Evolutionary conservation across 2,888 invertebrate species (phyloP).

Genomic region (Trimorus sp.): DNA sequence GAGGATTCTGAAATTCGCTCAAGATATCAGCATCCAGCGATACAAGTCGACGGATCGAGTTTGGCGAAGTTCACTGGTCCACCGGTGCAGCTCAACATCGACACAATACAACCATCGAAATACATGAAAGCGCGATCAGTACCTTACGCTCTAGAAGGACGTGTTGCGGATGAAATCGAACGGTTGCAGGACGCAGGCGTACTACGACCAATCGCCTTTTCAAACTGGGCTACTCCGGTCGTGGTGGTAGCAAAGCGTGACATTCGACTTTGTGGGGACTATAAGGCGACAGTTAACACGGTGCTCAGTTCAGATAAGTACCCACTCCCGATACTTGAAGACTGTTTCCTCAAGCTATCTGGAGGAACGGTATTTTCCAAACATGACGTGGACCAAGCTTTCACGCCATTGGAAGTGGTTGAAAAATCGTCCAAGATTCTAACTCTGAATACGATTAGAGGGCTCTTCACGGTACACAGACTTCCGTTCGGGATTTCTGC

Average conservation of each 20-base stretch:
- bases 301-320: background rate
- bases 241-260: background rate
- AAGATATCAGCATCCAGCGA: too few species aligned
- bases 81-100: too few species aligned
- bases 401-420: background rate
- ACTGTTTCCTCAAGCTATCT: background rate
- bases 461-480: background rate
- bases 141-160: background rate
- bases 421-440: background rate
- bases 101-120: background rate
- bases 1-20: background rate
- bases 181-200: background rate
- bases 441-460: background rate
- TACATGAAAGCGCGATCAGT: background rate
- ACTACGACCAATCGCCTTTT: background rate
- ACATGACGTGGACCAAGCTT: background rate
- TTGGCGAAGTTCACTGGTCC: too few species aligned
- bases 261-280: background rate
- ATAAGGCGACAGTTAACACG: background rate
- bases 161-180: background rate
- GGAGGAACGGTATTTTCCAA: conserved; percentile 1
- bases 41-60: background rate
- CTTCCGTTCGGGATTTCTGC: background rate
- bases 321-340: background rate
- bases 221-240: background rate